Percentiles rank a stretch among this genome's conserved stretches.
These are phyloP conservation scores for Aplysia californica DNA, from an alignment of 1,140 invertebrate genomes.

Conservation along the genomic window DNA sequence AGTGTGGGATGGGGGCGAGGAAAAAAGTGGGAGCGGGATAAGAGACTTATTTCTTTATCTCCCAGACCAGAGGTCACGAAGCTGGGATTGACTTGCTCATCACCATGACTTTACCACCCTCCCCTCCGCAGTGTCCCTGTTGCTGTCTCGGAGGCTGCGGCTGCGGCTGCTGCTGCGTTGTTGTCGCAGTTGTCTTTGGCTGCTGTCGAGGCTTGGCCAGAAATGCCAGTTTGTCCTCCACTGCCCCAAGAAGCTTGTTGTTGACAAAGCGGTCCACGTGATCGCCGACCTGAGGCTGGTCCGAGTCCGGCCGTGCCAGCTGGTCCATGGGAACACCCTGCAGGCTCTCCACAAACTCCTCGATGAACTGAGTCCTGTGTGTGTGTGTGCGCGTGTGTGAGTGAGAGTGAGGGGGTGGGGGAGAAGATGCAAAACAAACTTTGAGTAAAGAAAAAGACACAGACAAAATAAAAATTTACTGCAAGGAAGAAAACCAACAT, in stretches of 20 bases:
- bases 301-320: slow-evolving; percentile 44
- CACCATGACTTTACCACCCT: no score
- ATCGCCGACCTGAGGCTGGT: slow-evolving; percentile 39
- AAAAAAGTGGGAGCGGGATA: no score
- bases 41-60: no score
- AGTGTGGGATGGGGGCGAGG: no score
- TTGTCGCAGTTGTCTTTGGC: no score
- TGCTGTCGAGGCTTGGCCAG: slow-evolving; percentile 8
- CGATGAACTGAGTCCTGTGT: slow-evolving; percentile 62
- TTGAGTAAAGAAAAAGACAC: not conserved
- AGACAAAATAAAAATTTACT: not conserved
- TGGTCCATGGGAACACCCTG: slow-evolving; percentile 41
- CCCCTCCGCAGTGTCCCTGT: no score
- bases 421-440: slow-evolving; percentile 26
- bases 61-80: no score
- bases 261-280: slow-evolving; percentile 58
- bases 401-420: no score
- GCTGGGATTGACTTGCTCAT: no score
- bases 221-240: slow-evolving; percentile 38
- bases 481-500: not conserved
- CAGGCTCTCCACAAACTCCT: slow-evolving; percentile 55
- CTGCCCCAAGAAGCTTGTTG: slow-evolving; percentile 53
- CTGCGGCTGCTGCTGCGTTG: no score
- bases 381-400: no score
- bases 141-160: no score